These are phyloP conservation scores for Neocrepidodera transversa DNA, from an alignment of 2,888 invertebrate genomes.

Conservation along the genomic window DNA sequence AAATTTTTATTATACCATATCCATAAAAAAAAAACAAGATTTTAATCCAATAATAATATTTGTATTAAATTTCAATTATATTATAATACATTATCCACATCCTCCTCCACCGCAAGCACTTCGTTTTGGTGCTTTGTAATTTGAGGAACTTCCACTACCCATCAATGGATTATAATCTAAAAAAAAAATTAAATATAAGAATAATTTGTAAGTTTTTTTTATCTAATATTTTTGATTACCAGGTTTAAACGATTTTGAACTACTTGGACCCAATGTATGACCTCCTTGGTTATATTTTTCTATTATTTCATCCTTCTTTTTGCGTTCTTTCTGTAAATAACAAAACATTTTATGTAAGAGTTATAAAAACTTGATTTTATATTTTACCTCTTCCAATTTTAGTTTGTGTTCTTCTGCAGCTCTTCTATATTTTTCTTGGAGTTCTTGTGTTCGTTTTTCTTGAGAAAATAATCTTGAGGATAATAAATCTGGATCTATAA, in stretches of 20 bases:
- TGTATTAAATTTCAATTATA: not conserved
- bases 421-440: slow-evolving; percentile 59
- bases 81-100: slow-evolving; percentile 52
- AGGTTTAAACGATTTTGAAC: slow-evolving; percentile 40
- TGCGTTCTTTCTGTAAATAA: slow-evolving; percentile 50
- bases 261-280: slow-evolving; percentile 47
- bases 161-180: slow-evolving; percentile 57
- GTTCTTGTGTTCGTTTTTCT: slow-evolving; percentile 55
- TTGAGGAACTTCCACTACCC: slow-evolving; percentile 51
- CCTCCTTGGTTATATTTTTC: slow-evolving; percentile 45
- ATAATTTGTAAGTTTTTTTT: not conserved
- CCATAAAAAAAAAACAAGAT: not conserved
- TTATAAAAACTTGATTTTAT: not conserved
- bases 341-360: not conserved
- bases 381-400: slow-evolving; percentile 56
- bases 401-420: slow-evolving; percentile 53
- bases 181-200: no score
- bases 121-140: slow-evolving; percentile 55
- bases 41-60: no score
- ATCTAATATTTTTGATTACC: slow-evolving; percentile 34
- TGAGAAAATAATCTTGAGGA: slow-evolving; percentile 54
- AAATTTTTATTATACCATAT: slow-evolving; percentile 50
- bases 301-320: slow-evolving; percentile 49
- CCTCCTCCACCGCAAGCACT: slow-evolving; percentile 56
- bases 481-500: slow-evolving; percentile 60